Evolutionary conservation across 2,888 invertebrate species (phyloP).

Genomic region (Deilephila elpenor): DNA sequence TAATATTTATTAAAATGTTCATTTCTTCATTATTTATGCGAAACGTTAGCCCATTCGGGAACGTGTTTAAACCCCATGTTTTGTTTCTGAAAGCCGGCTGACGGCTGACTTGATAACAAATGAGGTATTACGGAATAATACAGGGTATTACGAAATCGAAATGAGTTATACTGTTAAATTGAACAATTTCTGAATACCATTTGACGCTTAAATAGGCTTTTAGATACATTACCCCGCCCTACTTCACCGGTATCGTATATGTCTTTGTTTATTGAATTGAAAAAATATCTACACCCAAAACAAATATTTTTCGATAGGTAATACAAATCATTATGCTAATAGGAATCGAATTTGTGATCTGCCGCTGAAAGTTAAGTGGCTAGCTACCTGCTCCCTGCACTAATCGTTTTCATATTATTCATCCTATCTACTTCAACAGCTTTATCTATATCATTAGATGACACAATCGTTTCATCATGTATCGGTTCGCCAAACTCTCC

Average conservation of each 20-base stretch:
- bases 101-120: background rate
- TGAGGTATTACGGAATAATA: background rate
- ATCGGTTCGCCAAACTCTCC: too few species aligned
- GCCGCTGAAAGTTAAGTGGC: too few species aligned
- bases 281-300: background rate
- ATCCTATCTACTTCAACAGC: too few species aligned
- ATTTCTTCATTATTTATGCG: conserved; percentile 7
- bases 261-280: background rate
- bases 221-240: too few species aligned
- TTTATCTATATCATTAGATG: too few species aligned
- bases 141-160: background rate
- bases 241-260: too few species aligned
- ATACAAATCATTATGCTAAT: background rate
- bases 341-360: too few species aligned
- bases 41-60: background rate
- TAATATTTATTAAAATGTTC: conserved; percentile 11
- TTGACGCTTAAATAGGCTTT: too few species aligned
- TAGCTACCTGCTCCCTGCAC: too few species aligned
- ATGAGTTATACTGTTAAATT: background rate
- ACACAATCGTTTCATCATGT: too few species aligned
- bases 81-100: background rate
- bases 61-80: background rate
- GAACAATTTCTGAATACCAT: background rate
- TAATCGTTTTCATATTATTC: too few species aligned
- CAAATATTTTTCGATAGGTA: too few species aligned